Evolutionary conservation across 2,113 vertebrate species (phyloP), one percentile per base, ranked within the genome.

Genomic region (Heptranchias perlo): DNA sequence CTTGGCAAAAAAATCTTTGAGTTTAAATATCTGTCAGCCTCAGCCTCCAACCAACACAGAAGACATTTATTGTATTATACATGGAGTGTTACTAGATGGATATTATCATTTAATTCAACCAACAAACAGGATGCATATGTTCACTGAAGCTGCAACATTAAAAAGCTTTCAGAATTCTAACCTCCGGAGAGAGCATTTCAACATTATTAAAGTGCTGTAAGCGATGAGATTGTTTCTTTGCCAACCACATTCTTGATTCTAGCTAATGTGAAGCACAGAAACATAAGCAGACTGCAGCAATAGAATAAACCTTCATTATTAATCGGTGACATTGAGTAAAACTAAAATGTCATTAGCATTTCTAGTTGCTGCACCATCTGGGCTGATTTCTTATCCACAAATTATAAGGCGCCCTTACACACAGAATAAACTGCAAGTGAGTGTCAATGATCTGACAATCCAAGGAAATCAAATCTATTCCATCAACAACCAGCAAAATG

Each of bases 1-100:
- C 61, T 93, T 93, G 16, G 89, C 58, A 93, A 64, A 93, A 39
- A 35, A 58, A 93, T 35, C 61, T 62, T 62, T 62, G 58, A 62
- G 58, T 93, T 91, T 93, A 93, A 61, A 93, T 93, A 93, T 93
- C 89, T 93, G 89, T 64, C 89, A 62, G 58, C 35, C 58, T 62
- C 54, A 64, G 16, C 7, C 18, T n/a, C 61, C 35, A 62, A 62
- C 61, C 58, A 93, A 93, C 58, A 64, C 89, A 61, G 4, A 61
- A 35, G 87, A 35, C 13, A 21, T 92, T 61, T 93, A n/a, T 93
- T n/a, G 89, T 10, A 64, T n/a, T n/a, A n/a, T n/a, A n/a, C n/a
- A n/a, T n/a, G n/a, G 44, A 93, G 16, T 64, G 54, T 93, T 62
- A 16, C 76, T 82, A n/a, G 18, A 93, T 62, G 89, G n/a, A 93